Conservation (phyloP, 2,888 invertebrate genomes). For the Caenorhabditis sulstoni region DNA sequence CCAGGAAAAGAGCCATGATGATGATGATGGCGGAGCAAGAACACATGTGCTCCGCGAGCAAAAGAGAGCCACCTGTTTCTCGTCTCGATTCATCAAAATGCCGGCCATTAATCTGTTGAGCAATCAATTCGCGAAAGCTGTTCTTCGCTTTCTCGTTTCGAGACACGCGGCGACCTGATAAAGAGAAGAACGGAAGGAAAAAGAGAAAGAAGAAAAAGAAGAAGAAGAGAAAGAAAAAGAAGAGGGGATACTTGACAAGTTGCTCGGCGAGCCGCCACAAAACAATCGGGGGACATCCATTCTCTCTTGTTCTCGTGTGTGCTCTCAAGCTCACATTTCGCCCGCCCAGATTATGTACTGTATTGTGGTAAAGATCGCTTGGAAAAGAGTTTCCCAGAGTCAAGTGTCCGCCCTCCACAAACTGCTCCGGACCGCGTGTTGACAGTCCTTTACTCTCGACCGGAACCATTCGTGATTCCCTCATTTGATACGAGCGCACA, state of each 20-base stretch:
- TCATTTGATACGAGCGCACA: slow-evolving; percentile 8
- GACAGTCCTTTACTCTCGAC: slow-evolving; percentile 18
- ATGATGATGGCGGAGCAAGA: slow-evolving; percentile 19
- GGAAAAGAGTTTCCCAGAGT: not conserved
- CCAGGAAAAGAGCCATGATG: not conserved
- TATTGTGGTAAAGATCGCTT: slow-evolving; percentile 8
- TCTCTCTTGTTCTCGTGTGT: slow-evolving; percentile 17
- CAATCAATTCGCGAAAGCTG: slow-evolving; percentile 33
- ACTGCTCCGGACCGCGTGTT: slow-evolving; percentile 22
- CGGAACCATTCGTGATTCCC: slow-evolving; percentile 11
- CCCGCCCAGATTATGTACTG: slow-evolving; percentile 2
- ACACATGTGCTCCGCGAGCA: slow-evolving; percentile 11
- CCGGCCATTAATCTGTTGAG: slow-evolving; percentile 31
- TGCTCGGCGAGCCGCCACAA: slow-evolving; percentile 46
- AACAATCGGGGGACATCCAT: slow-evolving; percentile 32
- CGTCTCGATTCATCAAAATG: slow-evolving; percentile 11
- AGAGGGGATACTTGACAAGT: slow-evolving; percentile 48
- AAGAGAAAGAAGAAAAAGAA: not conserved
- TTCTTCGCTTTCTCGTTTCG: slow-evolving; percentile 24
- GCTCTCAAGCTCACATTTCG: slow-evolving; percentile 22
- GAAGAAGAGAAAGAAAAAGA: not conserved
- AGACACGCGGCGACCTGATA: slow-evolving; percentile 7
- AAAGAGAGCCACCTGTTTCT: slow-evolving; percentile 16
- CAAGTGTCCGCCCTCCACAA: slow-evolving; percentile 22
- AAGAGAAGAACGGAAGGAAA: slow-evolving; percentile 9